These are phyloP conservation scores for Clarias platycephalus DNA, from an alignment of 2,797 vertebrate species.

Conservation along the genomic window DNA sequence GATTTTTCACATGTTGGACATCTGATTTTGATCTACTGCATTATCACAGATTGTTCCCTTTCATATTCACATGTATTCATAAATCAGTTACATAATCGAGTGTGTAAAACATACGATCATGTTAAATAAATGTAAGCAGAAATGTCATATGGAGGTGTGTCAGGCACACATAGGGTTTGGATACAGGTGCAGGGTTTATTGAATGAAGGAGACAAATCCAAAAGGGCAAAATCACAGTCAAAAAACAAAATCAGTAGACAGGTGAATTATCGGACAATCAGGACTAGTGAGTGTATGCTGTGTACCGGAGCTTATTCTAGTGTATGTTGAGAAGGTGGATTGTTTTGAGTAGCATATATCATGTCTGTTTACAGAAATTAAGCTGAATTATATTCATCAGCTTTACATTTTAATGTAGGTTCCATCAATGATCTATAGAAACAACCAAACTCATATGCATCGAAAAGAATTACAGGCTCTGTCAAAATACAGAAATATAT, in stretches of 20 bases:
- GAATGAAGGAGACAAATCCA: background rate
- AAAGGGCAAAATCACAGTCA: background rate
- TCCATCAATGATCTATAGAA: background rate
- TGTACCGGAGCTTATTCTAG: background rate
- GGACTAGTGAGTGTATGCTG: background rate
- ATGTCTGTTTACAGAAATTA: background rate
- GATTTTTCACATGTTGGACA: background rate
- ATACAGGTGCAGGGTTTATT: background rate
- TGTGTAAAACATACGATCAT: background rate
- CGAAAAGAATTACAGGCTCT: background rate
- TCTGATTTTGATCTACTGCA: background rate
- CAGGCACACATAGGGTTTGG: background rate
- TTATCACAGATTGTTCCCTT: background rate
- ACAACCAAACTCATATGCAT: background rate
- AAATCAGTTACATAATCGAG: background rate
- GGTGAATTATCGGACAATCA: background rate
- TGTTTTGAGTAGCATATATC: background rate
- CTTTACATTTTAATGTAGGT: background rate
- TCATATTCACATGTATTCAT: background rate
- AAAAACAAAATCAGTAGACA: background rate
- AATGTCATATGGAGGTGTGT: background rate
- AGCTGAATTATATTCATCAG: background rate
- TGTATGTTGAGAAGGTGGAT: background rate
- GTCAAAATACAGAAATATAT: background rate
- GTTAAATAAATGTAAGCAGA: background rate